Percentiles rank a stretch among this genome's conserved stretches.
Conservation (phyloP, 2,888 invertebrate genomes). For the Brachyopa scutellaris region DNA sequence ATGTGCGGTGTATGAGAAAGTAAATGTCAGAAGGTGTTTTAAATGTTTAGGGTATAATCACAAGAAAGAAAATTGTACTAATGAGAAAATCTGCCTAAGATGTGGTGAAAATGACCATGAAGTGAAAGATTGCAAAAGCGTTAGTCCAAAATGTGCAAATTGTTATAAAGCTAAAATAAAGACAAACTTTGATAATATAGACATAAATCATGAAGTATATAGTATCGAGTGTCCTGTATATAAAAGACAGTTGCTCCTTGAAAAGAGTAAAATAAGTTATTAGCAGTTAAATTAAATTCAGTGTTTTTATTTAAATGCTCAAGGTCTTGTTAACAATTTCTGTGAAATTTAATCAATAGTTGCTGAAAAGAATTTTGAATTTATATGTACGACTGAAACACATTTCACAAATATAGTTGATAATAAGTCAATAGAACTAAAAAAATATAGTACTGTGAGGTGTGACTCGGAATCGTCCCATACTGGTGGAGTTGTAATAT, state of each 20-base stretch:
- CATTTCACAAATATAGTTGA: neutral
- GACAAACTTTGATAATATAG: neutral
- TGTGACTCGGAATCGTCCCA: too few relatives aligned
- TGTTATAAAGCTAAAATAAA: too few relatives aligned
- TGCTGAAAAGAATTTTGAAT: neutral
- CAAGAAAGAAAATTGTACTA: neutral
- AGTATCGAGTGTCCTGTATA: neutral
- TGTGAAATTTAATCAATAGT: neutral
- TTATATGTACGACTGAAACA: conserved; percentile 4
- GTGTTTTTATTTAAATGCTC: neutral
- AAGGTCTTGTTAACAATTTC: neutral
- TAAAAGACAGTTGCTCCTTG: too few relatives aligned
- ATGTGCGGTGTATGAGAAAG: too few relatives aligned
- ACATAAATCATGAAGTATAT: neutral
- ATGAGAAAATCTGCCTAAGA: neutral
- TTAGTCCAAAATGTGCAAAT: neutral
- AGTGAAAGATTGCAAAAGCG: neutral
- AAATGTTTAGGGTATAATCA: neutral
- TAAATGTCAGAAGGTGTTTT: neutral
- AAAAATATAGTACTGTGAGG: neutral
- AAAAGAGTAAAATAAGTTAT: neutral
- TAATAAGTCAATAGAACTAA: neutral
- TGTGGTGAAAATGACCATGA: conserved; percentile 4
- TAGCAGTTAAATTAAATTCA: neutral
- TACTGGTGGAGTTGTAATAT: too few relatives aligned